Percentiles rank a stretch among this genome's conserved stretches.
These are phyloP conservation scores for Chrysaora quinquecirrha DNA, from an alignment of 30 jellyfish, hydroid and myxozoan genomes.

Conservation along the genomic window DNA sequence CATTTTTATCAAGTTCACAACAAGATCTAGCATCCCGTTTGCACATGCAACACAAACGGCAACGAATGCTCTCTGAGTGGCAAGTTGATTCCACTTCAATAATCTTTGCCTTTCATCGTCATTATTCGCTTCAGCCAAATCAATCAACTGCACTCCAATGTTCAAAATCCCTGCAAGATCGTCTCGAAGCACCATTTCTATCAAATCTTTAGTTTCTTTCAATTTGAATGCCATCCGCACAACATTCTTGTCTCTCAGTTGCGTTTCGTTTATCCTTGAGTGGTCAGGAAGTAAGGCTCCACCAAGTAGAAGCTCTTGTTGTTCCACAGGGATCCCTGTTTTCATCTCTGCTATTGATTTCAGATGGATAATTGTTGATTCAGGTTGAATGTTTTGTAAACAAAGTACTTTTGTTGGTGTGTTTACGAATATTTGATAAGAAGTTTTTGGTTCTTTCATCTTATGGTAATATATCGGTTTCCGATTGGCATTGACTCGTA, in stretches of 20 bases:
- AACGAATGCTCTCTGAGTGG: constrained; percentile 41
- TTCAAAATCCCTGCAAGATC: constrained; percentile 40
- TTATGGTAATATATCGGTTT: too few species aligned
- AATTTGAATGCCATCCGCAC: constrained; percentile 38
- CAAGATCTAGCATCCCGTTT: constrained; percentile 39
- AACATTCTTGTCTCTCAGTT: constrained; percentile 11
- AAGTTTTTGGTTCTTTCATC: constrained; percentile 25
- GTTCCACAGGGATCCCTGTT: constrained; percentile 65
- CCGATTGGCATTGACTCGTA: too few species aligned
- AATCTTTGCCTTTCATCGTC: constrained; percentile 27
- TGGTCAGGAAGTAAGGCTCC: constrained; percentile 13
- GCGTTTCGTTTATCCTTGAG: constrained; percentile 14
- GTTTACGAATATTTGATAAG: constrained; percentile 21
- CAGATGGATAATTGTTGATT: constrained; percentile 11
- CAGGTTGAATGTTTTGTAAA: constrained; percentile 18
- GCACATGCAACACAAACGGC: constrained; percentile 57
- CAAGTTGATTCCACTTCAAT: constrained; percentile 36
- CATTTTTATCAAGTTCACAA: constrained; percentile 22
- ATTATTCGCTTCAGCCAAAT: constrained; percentile 16
- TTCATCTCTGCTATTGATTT: constrained; percentile 42
- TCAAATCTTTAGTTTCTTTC: constrained; percentile 16
- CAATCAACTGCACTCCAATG: constrained; percentile 47
- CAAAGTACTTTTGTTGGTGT: constrained; percentile 41
- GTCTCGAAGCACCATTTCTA: constrained; percentile 19
- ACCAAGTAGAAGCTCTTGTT: constrained; percentile 26